phyloP scores from a whole-genome alignment of 2,113 vertebrate species.

The Recurvirostra avosetta region DNA sequence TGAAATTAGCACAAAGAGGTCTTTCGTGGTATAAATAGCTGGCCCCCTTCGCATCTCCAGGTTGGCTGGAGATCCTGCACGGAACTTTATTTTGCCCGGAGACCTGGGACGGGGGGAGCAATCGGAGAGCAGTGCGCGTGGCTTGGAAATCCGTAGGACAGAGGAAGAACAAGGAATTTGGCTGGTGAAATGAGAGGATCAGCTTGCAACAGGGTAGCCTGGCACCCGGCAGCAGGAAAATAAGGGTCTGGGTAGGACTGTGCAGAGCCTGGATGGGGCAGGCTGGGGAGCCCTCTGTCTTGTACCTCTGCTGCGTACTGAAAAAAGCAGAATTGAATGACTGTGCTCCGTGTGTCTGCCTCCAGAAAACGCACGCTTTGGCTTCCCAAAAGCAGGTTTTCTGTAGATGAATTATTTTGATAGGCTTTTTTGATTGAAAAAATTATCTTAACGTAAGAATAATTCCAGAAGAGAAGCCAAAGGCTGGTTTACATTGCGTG shows the following conservation, averaged over 20 bases:
- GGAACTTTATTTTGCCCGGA: neutral
- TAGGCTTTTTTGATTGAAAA: neutral
- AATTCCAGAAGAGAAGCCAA: neutral
- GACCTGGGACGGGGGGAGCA: neutral
- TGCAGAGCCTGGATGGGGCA: neutral
- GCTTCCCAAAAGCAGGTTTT: neutral
- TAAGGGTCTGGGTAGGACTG: neutral
- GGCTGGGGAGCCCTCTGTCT: neutral
- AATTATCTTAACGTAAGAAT: neutral
- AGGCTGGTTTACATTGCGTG: neutral
- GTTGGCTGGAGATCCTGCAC: neutral
- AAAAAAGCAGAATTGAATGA: neutral
- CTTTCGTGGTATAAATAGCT: neutral
- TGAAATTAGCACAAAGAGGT: neutral
- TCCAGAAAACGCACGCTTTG: neutral
- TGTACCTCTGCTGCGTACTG: neutral
- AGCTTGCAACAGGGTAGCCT: neutral
- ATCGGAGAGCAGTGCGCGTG: fast-evolving
- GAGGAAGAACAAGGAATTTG: neutral
- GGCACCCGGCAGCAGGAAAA: neutral
- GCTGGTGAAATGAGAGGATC: neutral
- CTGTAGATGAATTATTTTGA: neutral
- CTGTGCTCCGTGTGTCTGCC: neutral
- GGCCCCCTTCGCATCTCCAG: neutral
- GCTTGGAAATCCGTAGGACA: neutral